Percentiles rank a stretch among this genome's conserved stretches.
phyloP scores from a whole-genome alignment of 2,113 vertebrate species.

The Menura novaehollandiae region DNA sequence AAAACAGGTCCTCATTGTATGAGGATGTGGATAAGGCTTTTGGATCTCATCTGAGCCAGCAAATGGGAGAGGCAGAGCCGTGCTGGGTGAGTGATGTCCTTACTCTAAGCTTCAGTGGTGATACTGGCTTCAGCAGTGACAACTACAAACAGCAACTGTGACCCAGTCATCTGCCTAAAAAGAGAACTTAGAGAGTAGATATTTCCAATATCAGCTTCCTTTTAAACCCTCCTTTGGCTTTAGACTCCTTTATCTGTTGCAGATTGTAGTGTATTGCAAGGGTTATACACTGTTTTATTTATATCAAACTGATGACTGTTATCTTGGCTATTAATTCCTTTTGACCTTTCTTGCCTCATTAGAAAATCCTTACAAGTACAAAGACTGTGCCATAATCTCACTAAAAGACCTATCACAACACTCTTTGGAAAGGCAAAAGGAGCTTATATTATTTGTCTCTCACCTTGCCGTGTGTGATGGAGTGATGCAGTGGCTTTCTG shows the following conservation, averaged over 20 bases:
- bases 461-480: background rate
- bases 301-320: background rate
- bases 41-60: background rate
- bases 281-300: background rate
- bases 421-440: slow-evolving; percentile 10
- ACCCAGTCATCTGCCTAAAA: background rate
- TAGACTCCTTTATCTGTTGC: background rate
- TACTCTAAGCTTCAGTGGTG: background rate
- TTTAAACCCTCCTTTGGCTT: background rate
- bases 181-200: background rate
- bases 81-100: background rate
- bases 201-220: background rate
- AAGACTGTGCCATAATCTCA: slow-evolving; percentile 27
- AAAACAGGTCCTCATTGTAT: background rate
- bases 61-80: accelerated
- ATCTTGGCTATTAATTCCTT: slow-evolving; percentile 24
- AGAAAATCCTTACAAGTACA: slow-evolving; percentile 9
- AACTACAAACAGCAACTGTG: background rate
- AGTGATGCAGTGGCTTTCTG: background rate
- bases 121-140: accelerated
- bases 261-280: background rate
- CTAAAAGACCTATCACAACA: background rate
- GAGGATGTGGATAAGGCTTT: background rate
- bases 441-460: background rate
- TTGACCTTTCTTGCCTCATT: background rate